Evolutionary conservation across 1,140 invertebrate genomes (phyloP).

Genomic region (Tetramorium simillimum): DNA sequence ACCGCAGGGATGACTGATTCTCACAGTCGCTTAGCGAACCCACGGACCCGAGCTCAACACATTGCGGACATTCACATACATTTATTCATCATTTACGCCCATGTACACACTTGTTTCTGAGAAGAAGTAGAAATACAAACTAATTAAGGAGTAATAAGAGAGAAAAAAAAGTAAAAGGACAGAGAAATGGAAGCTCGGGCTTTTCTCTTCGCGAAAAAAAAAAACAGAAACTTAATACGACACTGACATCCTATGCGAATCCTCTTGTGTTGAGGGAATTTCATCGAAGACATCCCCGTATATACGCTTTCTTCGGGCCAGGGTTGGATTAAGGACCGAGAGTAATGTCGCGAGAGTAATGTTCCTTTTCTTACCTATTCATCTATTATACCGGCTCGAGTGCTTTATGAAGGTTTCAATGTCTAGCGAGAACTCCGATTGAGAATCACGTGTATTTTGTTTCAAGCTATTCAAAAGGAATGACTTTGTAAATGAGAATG

Average conservation of each 20-base stretch:
- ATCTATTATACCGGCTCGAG: background rate
- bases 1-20: too few species aligned
- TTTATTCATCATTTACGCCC: too few species aligned
- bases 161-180: background rate
- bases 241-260: background rate
- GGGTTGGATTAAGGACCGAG: background rate
- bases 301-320: background rate
- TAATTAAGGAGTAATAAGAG: too few species aligned
- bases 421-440: background rate
- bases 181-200: background rate
- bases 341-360: background rate
- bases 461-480: background rate
- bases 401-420: background rate
- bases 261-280: background rate
- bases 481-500: background rate
- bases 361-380: background rate
- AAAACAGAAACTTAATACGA: constrained; percentile 3
- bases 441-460: background rate
- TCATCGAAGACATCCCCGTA: background rate
- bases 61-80: too few species aligned
- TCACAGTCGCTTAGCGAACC: too few species aligned
- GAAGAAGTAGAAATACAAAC: too few species aligned
- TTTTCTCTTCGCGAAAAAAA: background rate
- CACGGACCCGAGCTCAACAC: too few species aligned
- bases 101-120: too few species aligned